Evolutionary conservation across 2,888 invertebrate genomes (phyloP), one percentile per base, ranked within the genome.

Genomic region (Dione vanillae): DNA sequence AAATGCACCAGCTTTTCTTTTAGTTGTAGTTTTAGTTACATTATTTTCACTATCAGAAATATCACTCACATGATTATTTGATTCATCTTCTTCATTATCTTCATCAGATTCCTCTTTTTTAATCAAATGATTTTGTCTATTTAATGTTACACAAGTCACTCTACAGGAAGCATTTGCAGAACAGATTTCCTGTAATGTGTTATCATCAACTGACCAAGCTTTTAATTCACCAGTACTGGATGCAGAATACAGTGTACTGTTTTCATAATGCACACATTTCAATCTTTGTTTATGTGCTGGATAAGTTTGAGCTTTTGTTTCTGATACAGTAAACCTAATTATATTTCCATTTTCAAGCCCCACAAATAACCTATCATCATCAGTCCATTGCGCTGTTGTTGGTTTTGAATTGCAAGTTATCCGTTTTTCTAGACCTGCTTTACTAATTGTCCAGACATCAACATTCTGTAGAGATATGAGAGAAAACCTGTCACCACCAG

Each of bases 191-290:
- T 86, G 80, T 80, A 95, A 79, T 56, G 82, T 85, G 6, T 85
- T 82, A 70, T 89, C 83, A 43, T 78, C 77, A 20, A 87, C 81
- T 51, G 83, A 91, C 96, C 97, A 98, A 0, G 97, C 87, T 88
- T 96, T 97, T 59, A 98, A 90, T 81, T 96, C 95, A 0, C 98
- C 98, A 72, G 95, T 94, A 88, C 97, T 98, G 8, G 97, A 96
- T 19, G 95, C 96, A 43, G 97, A 95, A 65, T 95, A 95, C 35
- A 97, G 81, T 78, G 92, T 93, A 65, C 94, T 85, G 64, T 95
- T 94, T 67, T 93, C 88, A 79, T 87, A 94, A 69, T 91, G 89
- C 74, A 97, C 86, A 77, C 95, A 94, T 84, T 97, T 96, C 0
- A 97, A 95, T 82, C 97, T 94, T 59, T 94, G 89, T 64, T 94